These are phyloP conservation scores for Neodon shergylaensis DNA, from an alignment of 2,113 vertebrate species.

Conservation along the genomic window DNA sequence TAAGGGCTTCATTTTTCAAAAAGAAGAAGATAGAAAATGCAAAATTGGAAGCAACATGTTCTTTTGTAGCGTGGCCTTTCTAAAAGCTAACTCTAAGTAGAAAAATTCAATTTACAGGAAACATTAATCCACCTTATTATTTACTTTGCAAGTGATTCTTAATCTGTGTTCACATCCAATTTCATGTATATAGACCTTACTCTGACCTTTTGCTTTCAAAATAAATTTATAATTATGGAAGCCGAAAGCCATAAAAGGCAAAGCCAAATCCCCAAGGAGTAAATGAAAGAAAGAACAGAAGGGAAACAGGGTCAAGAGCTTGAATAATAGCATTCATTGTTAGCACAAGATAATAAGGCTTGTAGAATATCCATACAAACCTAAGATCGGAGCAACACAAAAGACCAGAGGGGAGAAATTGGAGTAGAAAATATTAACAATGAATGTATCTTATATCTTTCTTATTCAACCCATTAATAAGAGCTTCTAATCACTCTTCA, in stretches of 20 bases:
- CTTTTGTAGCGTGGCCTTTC: not conserved
- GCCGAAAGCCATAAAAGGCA: conserved; percentile 23
- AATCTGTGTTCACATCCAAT: not conserved
- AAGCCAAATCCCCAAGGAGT: not conserved
- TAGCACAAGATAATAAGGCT: conserved; percentile 15
- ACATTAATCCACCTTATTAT: conserved; percentile 41
- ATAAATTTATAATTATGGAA: not conserved
- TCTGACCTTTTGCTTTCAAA: not conserved
- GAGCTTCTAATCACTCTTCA: not conserved
- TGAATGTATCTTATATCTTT: not conserved
- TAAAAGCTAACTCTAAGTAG: conserved; percentile 15
- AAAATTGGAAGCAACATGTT: not conserved
- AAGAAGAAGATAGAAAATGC: not conserved
- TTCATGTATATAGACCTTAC: not conserved
- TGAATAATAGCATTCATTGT: conserved; percentile 41
- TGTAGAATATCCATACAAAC: conserved; percentile 9
- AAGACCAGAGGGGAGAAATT: not conserved
- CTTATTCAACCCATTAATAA: not conserved
- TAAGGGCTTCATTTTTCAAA: not conserved
- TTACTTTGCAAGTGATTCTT: conserved; percentile 56
- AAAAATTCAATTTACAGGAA: conserved; percentile 35
- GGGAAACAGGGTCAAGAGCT: not conserved
- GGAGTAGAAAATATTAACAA: not conserved
- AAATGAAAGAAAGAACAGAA: not conserved
- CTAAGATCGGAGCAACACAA: conserved; percentile 1